A percentile compares a stretch with the other conserved stretches of the same genome.
Conservation (phyloP, 2,113 vertebrate genomes). For the Calidris pugnax region DNA sequence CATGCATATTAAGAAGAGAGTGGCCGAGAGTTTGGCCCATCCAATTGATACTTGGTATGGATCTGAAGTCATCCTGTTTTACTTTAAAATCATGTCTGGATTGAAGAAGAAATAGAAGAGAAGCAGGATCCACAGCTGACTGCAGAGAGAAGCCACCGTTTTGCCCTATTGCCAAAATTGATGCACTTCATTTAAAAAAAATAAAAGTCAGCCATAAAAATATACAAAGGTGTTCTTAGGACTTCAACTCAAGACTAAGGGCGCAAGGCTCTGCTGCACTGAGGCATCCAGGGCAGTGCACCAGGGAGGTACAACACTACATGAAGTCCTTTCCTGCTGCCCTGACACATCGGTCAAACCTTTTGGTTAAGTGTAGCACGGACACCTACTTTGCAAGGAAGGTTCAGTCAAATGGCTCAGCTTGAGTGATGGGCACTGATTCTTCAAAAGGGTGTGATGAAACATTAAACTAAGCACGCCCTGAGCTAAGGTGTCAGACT, state of each 20-base stretch:
- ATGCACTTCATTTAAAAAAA: background rate
- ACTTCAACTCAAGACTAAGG: background rate
- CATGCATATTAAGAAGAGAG: background rate
- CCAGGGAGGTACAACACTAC: accelerated
- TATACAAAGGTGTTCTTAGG: background rate
- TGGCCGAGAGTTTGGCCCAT: background rate
- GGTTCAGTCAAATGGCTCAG: conserved; percentile 1
- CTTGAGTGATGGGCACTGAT: conserved; percentile 10
- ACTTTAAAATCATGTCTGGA: background rate
- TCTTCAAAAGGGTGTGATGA: conserved; percentile 25
- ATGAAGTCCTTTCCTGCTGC: background rate
- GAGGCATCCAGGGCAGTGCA: background rate
- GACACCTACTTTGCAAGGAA: background rate
- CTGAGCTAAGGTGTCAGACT: background rate
- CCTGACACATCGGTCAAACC: background rate
- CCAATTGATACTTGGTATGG: background rate
- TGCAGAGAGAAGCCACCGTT: background rate
- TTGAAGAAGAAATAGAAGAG: background rate
- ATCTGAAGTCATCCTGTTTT: background rate
- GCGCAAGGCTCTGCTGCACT: background rate
- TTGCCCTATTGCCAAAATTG: background rate
- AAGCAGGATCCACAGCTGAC: background rate
- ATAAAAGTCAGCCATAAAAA: background rate
- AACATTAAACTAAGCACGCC: background rate
- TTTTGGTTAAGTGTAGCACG: background rate